These are phyloP conservation scores for Crotophaga sulcirostris DNA, from an alignment of 2,113 vertebrate species.

Conservation along the genomic window DNA sequence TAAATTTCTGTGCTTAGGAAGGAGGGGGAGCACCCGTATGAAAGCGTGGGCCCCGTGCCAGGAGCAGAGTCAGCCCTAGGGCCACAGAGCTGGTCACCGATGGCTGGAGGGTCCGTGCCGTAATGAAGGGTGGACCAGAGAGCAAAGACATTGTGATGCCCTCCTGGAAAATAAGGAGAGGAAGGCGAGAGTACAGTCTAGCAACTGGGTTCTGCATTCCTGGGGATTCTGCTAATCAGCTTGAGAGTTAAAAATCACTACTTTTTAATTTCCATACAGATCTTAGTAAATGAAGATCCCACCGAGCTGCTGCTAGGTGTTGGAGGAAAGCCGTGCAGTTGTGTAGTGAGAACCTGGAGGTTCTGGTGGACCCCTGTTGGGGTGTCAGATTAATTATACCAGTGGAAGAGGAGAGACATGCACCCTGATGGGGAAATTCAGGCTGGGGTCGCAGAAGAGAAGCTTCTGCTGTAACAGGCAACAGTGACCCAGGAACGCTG, in stretches of 20 bases:
- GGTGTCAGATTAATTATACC: not conserved
- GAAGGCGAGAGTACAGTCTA: rapidly evolving
- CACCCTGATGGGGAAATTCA: not conserved
- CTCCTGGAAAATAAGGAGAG: not conserved
- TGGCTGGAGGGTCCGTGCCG: not conserved
- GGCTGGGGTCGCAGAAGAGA: not conserved
- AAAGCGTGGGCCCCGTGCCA: rapidly evolving
- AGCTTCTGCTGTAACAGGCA: not conserved
- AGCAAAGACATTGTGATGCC: not conserved
- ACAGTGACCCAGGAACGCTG: not conserved
- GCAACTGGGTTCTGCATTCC: not conserved
- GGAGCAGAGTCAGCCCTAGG: not conserved
- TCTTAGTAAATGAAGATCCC: not conserved
- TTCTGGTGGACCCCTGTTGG: not conserved
- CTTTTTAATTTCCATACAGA: not conserved
- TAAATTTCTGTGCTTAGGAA: not conserved
- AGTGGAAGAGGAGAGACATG: not conserved
- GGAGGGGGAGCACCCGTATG: not conserved
- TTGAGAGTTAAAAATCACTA: not conserved
- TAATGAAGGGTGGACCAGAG: not conserved
- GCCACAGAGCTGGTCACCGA: not conserved
- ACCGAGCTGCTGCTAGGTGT: rapidly evolving
- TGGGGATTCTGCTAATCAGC: not conserved
- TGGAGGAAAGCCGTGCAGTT: not conserved
- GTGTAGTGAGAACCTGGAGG: not conserved